Conservation (phyloP, 1,140 invertebrate species). For the Linepithema humile region DNA sequence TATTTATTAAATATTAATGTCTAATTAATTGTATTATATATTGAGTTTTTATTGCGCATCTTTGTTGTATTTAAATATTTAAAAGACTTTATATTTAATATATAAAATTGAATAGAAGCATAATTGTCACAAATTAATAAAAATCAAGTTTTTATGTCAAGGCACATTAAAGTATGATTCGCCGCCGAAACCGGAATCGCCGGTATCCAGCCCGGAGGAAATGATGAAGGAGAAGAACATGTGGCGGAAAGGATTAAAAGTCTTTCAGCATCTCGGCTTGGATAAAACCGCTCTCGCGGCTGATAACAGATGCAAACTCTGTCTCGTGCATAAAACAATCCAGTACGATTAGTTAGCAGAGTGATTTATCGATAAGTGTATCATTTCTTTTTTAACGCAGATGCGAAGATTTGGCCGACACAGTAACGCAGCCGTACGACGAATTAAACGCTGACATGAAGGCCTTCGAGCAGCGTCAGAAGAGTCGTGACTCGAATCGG, state of each 20-base stretch:
- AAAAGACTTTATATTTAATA: too few relatives aligned
- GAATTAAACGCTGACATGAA: conserved; percentile 68
- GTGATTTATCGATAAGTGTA: background rate
- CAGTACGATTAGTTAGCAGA: conserved; percentile 38
- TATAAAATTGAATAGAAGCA: too few relatives aligned
- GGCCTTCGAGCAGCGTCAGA: conserved; percentile 55
- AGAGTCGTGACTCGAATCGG: background rate
- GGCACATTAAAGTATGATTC: background rate
- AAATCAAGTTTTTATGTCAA: too few relatives aligned
- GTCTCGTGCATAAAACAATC: background rate
- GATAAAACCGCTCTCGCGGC: conserved; percentile 62
- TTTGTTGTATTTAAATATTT: too few relatives aligned
- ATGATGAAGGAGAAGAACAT: background rate
- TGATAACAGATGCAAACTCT: conserved; percentile 32
- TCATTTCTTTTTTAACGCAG: background rate
- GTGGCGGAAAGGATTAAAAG: conserved; percentile 59
- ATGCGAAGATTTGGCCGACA: conserved; percentile 48
- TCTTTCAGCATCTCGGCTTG: conserved; percentile 59
- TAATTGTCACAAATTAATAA: too few relatives aligned
- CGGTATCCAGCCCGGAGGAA: background rate
- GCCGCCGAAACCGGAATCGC: background rate
- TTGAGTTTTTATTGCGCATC: too few relatives aligned
- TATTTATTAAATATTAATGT: too few relatives aligned
- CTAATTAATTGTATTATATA: too few relatives aligned
- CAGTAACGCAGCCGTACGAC: conserved; percentile 50